These are phyloP conservation scores for Corythaeola cristata DNA, from an alignment of 2,113 vertebrate genomes.

Conservation along the genomic window DNA sequence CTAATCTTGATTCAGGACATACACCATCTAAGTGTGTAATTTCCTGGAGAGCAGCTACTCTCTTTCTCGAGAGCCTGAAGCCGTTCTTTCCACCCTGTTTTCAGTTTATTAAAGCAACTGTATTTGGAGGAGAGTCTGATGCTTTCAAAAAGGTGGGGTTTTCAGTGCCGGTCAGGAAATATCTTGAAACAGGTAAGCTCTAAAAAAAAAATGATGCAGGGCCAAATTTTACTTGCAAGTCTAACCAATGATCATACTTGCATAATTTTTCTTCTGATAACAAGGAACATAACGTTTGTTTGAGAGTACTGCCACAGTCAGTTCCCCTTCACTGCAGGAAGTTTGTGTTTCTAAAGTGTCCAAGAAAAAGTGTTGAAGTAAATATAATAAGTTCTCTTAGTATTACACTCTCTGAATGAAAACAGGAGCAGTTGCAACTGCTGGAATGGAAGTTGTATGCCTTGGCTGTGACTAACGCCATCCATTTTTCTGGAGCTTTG, in stretches of 20 bases:
- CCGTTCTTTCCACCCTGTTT: conserved; percentile 21
- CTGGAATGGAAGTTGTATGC: not conserved
- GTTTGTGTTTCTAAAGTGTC: not conserved
- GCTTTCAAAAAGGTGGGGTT: not conserved
- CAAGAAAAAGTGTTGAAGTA: not conserved
- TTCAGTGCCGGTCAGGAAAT: not conserved
- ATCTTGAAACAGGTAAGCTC: not conserved
- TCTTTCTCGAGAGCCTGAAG: conserved; percentile 17
- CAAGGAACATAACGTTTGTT: not conserved
- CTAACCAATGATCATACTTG: not conserved
- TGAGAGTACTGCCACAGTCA: not conserved
- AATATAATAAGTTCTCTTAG: not conserved
- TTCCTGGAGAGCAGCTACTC: conserved; percentile 39
- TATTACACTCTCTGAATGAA: not conserved
- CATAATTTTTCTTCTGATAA: not conserved
- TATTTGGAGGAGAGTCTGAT: not conserved
- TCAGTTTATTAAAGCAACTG: conserved; percentile 23
- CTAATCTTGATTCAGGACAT: conserved; percentile 43
- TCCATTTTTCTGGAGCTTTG: not conserved
- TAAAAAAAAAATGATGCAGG: not conserved
- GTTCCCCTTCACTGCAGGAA: not conserved
- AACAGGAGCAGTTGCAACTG: not conserved
- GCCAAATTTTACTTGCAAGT: not conserved
- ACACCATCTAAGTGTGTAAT: conserved; percentile 8
- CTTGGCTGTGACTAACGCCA: not conserved